Percentiles rank a stretch among this genome's conserved stretches.
Conservation (phyloP, 2,113 vertebrate species). For the Onychostruthus taczanowskii region DNA sequence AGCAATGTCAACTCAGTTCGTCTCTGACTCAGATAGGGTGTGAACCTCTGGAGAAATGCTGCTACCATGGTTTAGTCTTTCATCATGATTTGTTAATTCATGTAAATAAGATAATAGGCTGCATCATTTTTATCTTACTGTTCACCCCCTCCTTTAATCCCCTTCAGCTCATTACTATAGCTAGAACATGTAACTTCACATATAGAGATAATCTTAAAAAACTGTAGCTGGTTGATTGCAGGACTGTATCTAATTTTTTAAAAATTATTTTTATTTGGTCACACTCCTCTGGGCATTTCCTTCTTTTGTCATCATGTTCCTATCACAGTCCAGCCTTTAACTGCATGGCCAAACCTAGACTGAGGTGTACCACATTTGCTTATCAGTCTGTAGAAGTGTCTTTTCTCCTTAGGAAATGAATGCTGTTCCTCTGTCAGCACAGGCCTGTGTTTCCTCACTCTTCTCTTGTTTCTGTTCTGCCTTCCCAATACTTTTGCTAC, state of each 20-base stretch:
- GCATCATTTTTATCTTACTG: background rate
- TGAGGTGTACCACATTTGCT: background rate
- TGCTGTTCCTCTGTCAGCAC: background rate
- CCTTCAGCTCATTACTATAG: background rate
- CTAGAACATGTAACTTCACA: background rate
- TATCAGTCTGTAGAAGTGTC: background rate
- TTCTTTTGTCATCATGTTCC: background rate
- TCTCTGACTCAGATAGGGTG: slow-evolving; percentile 44
- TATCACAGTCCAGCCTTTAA: background rate
- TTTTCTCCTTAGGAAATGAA: background rate
- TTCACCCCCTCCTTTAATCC: background rate
- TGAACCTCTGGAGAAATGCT: slow-evolving; percentile 33
- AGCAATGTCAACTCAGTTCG: background rate
- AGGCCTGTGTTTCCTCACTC: background rate
- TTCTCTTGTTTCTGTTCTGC: background rate
- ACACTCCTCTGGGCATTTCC: background rate
- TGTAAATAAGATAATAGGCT: slow-evolving; percentile 1
- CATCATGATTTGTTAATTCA: slow-evolving; percentile 26
- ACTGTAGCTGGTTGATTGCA: background rate
- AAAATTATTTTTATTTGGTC: background rate
- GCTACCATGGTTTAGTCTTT: slow-evolving; percentile 36
- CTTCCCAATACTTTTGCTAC: background rate
- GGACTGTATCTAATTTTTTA: background rate
- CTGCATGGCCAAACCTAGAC: background rate
- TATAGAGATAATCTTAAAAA: background rate